A percentile compares a stretch with the other conserved stretches of the same genome.
Evolutionary conservation across 2,888 invertebrate genomes (phyloP).

Genomic region (Unio pictorum): DNA sequence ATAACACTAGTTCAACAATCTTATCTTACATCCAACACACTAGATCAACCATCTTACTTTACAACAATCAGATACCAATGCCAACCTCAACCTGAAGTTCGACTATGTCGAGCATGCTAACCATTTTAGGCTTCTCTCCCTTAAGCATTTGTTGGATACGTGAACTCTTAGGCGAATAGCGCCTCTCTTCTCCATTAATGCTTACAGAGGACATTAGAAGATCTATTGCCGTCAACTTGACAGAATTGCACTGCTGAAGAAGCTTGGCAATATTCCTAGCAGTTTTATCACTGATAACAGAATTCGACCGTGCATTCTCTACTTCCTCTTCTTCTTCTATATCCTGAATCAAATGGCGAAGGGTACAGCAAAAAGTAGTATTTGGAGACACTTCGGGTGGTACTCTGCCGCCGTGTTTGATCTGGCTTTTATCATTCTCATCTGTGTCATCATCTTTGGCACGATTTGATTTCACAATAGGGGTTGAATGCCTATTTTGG

Average conservation of each 20-base stretch:
- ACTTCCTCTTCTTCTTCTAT: constrained; percentile 8
- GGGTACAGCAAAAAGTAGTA: too few species aligned
- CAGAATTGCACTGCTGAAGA: constrained; percentile 32
- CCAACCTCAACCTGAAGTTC: constrained; percentile 38
- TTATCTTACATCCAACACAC: too few species aligned
- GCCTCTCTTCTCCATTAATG: constrained; percentile 22
- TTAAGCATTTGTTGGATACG: constrained; percentile 34
- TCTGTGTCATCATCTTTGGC: constrained; percentile 10
- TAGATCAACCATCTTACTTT: too few species aligned
- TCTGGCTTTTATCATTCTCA: background rate
- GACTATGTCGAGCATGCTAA: constrained; percentile 30
- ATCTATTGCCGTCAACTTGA: constrained; percentile 33
- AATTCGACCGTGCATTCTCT: constrained; percentile 4
- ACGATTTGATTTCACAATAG: background rate
- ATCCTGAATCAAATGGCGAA: constrained; percentile 11
- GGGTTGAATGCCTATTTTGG: too few species aligned
- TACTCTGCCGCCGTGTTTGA: too few species aligned
- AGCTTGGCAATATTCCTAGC: constrained; percentile 21
- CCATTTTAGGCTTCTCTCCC: constrained; percentile 28
- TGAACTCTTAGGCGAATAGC: constrained; percentile 23
- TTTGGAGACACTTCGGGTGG: too few species aligned
- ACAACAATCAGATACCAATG: too few species aligned
- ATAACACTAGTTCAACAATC: too few species aligned
- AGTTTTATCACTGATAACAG: constrained; percentile 5
- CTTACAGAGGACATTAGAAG: constrained; percentile 32